Conservation (phyloP, 2,797 vertebrate species). For the Falco peregrinus region DNA sequence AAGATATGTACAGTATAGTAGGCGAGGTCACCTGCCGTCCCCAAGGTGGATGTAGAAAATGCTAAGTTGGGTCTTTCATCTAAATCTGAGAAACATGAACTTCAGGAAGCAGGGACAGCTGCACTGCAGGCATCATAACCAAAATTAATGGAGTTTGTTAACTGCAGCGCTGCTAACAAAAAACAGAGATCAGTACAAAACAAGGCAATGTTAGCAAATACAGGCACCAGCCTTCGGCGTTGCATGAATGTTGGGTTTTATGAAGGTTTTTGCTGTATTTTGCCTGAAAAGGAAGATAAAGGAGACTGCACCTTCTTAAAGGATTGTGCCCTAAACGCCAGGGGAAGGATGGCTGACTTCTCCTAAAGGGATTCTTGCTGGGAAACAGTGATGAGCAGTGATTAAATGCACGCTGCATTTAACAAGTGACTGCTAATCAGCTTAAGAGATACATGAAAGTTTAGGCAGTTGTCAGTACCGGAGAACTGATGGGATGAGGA, state of each 20-base stretch:
- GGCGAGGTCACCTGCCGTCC: neutral
- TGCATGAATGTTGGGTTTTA: neutral
- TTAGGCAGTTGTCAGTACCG: neutral
- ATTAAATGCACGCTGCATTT: too few relatives aligned
- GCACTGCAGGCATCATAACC: neutral
- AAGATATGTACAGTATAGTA: rapidly evolving
- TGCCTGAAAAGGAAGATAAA: neutral
- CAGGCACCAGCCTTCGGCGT: neutral
- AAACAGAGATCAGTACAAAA: neutral
- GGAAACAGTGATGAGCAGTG: neutral
- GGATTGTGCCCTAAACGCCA: neutral
- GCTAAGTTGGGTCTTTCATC: neutral
- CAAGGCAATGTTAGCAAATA: neutral
- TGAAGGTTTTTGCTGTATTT: neutral
- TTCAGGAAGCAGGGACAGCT: neutral
- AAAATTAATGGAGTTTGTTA: too few relatives aligned
- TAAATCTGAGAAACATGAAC: neutral
- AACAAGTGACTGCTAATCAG: neutral
- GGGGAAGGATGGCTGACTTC: neutral
- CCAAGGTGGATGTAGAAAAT: neutral
- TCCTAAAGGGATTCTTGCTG: neutral
- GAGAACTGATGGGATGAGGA: neutral
- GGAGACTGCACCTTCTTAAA: neutral
- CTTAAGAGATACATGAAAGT: neutral
- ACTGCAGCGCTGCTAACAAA: neutral